Evolutionary conservation across 2,797 vertebrate species (phyloP).

Genomic region (Acrocephalus scirpaceus): DNA sequence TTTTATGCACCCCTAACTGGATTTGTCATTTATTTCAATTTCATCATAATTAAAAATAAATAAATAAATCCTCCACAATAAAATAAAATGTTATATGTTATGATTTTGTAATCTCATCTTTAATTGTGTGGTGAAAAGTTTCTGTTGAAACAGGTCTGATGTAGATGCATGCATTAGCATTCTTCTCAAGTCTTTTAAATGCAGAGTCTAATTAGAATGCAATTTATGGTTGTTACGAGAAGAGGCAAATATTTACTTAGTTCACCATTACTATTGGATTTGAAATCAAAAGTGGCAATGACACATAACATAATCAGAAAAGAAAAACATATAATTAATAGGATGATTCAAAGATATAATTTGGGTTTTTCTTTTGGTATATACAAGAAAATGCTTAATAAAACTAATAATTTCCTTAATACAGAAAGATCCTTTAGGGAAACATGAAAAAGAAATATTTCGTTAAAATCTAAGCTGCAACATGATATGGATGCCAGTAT

Average conservation of each 20-base stretch:
- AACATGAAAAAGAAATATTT: neutral
- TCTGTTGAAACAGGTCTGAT: neutral
- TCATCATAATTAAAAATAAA: neutral
- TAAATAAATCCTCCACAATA: neutral
- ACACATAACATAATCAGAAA: neutral
- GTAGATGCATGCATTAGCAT: neutral
- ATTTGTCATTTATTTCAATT: neutral
- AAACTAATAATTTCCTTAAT: neutral
- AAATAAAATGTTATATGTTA: neutral
- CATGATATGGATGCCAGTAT: neutral
- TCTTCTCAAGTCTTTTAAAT: neutral
- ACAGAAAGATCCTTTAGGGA: neutral
- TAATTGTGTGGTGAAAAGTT: neutral
- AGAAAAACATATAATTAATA: neutral
- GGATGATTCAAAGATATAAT: neutral
- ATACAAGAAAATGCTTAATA: neutral
- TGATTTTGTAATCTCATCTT: neutral
- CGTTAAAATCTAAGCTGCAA: neutral
- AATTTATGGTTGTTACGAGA: neutral
- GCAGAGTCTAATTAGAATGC: neutral
- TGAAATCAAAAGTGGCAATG: neutral
- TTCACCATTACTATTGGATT: neutral
- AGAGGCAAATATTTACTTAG: slow-evolving; percentile 10
- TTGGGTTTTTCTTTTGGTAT: neutral
- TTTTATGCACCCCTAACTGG: neutral